Evolutionary conservation across 2,888 invertebrate genomes (phyloP), one percentile per base, ranked within the genome.

Genomic region (Sussaba pulchella): DNA sequence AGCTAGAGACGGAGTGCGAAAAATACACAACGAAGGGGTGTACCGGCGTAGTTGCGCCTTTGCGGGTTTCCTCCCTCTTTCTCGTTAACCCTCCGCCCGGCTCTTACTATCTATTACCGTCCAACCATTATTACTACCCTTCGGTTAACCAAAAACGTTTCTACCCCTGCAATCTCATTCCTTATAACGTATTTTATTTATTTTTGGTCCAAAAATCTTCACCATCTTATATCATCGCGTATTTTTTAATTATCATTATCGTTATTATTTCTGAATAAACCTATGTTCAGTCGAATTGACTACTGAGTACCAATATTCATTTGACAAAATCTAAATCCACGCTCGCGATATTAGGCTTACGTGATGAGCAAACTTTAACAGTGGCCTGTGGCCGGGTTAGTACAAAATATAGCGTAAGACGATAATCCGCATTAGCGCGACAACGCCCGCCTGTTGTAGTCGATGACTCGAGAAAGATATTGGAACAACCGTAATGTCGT

Each of bases 61-160:
- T 73, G 77, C n/a, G 77, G 86, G 82, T 85, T 88, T 87, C 85
- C 82, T 75, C 70, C 82, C 31, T 39, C 36, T 66, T 31, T 45
- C 41, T 64, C 14, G 41, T 63, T 61, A 70, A 64, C 52, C 64
- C 69, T 70, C 31, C 31, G 31, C 31, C 31, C 31, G 31, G 31
- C 31, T 31, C 63, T 69, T 75, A 78, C 36, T 57, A 26, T 50
- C 54, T 59, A 8, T 8, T 54, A 5, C n/a, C 2, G n/a, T n/a
- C 2, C 43, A 10, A 10, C 12, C 10, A 2, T 3, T 43, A 2
- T 43, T 43, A 12, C 43, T 10, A 10, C 10, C 43, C n/a, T 10
- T n/a, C n/a, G n/a, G n/a, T n/a, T 10, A 43, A 12, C 43, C 12
- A 10, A 12, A 36, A 36, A 9, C 39, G 39, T 36, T 36, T 2